These are phyloP conservation scores for Platypus cylindrus DNA, from an alignment of 2,888 invertebrate species.

Conservation along the genomic window DNA sequence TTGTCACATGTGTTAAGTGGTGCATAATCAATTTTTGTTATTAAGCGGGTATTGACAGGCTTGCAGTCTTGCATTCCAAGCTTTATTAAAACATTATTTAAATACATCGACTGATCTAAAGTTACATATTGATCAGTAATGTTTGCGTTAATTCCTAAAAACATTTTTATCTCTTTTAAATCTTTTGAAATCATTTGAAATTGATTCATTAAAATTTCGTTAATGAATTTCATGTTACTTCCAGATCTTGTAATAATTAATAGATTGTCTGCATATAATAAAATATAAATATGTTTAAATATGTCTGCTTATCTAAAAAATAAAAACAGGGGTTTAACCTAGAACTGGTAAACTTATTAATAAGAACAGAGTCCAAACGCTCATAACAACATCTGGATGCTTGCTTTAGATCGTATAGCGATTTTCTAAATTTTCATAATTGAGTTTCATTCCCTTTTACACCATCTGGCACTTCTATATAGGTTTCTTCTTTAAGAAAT, in stretches of 20 bases:
- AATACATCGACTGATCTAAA: neutral
- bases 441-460: slow-evolving; percentile 11
- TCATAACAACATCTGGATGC: slow-evolving; percentile 9
- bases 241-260: slow-evolving; percentile 10
- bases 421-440: slow-evolving; percentile 19
- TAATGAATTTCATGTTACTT: no score
- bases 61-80: neutral
- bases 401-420: slow-evolving; percentile 12
- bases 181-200: neutral
- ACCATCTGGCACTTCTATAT: slow-evolving; percentile 18
- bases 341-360: slow-evolving; percentile 9
- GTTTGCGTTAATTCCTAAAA: neutral
- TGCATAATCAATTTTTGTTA: slow-evolving; percentile 1
- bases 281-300: slow-evolving; percentile 11
- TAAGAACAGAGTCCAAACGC: slow-evolving; percentile 9
- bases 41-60: neutral
- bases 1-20: neutral
- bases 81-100: slow-evolving; percentile 1
- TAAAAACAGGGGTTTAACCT: slow-evolving; percentile 18
- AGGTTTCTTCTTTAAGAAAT: slow-evolving; percentile 8
- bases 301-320: slow-evolving; percentile 8
- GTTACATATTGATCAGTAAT: neutral
- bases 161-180: neutral
- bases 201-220: slow-evolving; percentile 1
- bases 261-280: slow-evolving; percentile 13